Conservation (phyloP, 2,888 invertebrate species). For the Philaethria dido region DNA sequence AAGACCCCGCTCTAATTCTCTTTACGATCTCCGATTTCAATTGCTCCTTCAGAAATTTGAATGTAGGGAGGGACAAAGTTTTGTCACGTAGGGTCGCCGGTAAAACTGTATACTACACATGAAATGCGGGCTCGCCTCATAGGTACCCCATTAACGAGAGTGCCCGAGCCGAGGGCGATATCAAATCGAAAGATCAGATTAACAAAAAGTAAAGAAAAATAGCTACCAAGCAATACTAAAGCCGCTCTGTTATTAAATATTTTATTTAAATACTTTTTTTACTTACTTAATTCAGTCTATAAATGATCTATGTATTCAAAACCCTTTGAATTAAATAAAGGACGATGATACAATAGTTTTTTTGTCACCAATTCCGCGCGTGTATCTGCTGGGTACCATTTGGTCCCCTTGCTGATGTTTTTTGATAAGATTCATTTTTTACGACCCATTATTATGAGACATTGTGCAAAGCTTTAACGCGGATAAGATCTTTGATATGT, state of each 20-base stretch:
- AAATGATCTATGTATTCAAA: slow-evolving; percentile 66
- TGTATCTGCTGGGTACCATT: slow-evolving; percentile 67
- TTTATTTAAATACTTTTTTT: slow-evolving; percentile 77
- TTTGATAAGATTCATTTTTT: slow-evolving; percentile 79
- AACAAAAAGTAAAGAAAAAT: slow-evolving; percentile 75
- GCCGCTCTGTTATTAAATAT: slow-evolving; percentile 80
- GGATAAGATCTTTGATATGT: slow-evolving; percentile 82
- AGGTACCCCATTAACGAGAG: slow-evolving; percentile 82
- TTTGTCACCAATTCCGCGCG: slow-evolving; percentile 63
- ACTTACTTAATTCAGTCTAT: slow-evolving; percentile 66
- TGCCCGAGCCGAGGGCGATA: slow-evolving; percentile 74
- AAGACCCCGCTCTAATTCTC: slow-evolving; percentile 83
- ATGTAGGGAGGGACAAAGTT: slow-evolving; percentile 83
- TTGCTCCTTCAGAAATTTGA: slow-evolving; percentile 84
- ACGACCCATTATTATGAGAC: slow-evolving; percentile 71
- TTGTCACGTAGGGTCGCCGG: slow-evolving; percentile 81
- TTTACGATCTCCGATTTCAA: slow-evolving; percentile 84
- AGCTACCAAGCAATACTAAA: slow-evolving; percentile 59
- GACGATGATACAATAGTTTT: slow-evolving; percentile 61
- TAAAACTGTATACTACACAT: slow-evolving; percentile 68
- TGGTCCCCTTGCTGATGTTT: slow-evolving; percentile 75
- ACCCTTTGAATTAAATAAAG: slow-evolving; percentile 72
- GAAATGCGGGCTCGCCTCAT: slow-evolving; percentile 80
- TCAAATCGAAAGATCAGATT: slow-evolving; percentile 78
- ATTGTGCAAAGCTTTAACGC: slow-evolving; percentile 79